These are phyloP conservation scores for Bubalus kerabau DNA, from an alignment of 2,113 vertebrate genomes.

Conservation along the genomic window DNA sequence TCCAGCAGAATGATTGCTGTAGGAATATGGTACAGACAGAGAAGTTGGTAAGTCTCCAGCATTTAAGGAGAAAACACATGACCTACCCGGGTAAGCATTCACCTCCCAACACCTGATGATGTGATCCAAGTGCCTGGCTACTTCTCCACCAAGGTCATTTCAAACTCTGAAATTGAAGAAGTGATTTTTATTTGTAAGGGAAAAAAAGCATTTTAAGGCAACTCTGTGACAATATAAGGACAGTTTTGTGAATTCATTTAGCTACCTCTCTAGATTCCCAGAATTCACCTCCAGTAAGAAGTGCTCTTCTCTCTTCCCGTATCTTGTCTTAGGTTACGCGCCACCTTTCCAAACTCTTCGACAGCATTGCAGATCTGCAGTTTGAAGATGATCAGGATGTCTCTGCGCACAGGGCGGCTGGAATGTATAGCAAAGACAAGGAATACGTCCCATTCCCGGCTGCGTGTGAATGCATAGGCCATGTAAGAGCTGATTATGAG, in stretches of 20 bases:
- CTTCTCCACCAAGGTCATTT: neutral
- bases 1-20: neutral
- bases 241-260: neutral
- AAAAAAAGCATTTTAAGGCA: neutral
- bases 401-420: constrained; percentile 71
- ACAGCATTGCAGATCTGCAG: constrained; percentile 82
- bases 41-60: neutral
- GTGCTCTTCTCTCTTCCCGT: neutral
- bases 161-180: neutral
- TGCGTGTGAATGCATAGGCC: constrained; percentile 77
- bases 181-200: neutral
- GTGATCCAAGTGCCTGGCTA: neutral
- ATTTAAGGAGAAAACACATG: neutral
- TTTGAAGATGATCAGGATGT: constrained; percentile 74
- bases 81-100: neutral
- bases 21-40: neutral
- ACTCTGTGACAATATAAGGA: neutral
- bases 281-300: neutral
- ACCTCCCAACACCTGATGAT: fast-evolving
- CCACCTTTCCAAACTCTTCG: constrained; percentile 85
- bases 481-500: constrained; percentile 69
- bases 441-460: constrained; percentile 80
- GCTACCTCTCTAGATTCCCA: too few species aligned
- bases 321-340: constrained; percentile 77
- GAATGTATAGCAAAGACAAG: constrained; percentile 87